Evolutionary conservation across 2,113 vertebrate species (phyloP).

Genomic region (Lasiurus borealis): DNA sequence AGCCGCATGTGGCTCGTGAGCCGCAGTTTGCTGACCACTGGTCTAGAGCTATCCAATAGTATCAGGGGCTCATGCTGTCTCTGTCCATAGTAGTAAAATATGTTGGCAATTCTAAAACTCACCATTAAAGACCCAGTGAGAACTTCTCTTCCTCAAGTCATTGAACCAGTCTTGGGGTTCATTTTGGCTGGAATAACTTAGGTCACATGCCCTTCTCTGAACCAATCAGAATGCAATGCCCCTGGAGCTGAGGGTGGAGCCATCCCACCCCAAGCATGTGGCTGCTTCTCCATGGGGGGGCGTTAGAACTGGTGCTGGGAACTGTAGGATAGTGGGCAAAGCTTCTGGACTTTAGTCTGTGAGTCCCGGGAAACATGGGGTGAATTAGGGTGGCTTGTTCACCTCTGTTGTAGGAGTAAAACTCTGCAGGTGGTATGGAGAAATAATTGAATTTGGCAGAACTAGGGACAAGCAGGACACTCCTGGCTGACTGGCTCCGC

Average conservation of each 20-base stretch:
- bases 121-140: not conserved
- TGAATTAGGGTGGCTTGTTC: not conserved
- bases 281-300: not conserved
- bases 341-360: not conserved
- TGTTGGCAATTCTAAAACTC: not conserved
- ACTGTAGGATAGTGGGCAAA: not conserved
- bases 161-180: not conserved
- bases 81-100: not conserved
- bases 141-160: not conserved
- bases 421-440: not conserved
- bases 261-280: not conserved
- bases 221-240: not conserved
- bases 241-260: not conserved
- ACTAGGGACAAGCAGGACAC: not conserved
- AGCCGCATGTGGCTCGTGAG: too few species aligned
- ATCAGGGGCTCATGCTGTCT: not conserved
- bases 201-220: not conserved
- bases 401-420: not conserved
- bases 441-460: not conserved
- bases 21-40: too few species aligned
- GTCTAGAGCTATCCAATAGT: rapidly evolving
- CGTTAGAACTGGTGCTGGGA: not conserved
- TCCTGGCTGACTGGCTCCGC: not conserved
- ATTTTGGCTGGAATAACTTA: not conserved
- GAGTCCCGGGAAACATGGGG: not conserved